These are phyloP conservation scores for Argyresthia albistria DNA, from an alignment of 2,888 invertebrate genomes.

Conservation along the genomic window DNA sequence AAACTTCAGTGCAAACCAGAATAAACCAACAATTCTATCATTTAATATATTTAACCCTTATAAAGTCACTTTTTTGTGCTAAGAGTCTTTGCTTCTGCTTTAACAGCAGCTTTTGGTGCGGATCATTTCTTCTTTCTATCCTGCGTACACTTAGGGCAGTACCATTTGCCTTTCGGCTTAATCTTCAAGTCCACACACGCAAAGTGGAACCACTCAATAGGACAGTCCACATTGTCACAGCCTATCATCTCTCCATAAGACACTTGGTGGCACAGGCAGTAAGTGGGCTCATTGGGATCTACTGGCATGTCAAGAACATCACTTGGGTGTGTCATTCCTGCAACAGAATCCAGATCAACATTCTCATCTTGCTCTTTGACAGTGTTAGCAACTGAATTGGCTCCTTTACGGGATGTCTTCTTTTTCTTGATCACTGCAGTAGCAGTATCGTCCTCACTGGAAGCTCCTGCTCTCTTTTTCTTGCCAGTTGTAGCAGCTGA, in stretches of 20 bases:
- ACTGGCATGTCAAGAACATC: slow-evolving; percentile 93
- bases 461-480: slow-evolving; percentile 68
- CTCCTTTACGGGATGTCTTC: slow-evolving; percentile 51
- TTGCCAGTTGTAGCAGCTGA: slow-evolving; percentile 49
- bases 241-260: slow-evolving; percentile 98
- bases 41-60: background rate
- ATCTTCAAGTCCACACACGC: slow-evolving; percentile 92
- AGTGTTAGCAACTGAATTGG: slow-evolving; percentile 40
- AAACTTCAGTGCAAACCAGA: background rate
- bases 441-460: slow-evolving; percentile 61
- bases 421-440: slow-evolving; percentile 57
- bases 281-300: slow-evolving; percentile 98
- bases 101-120: slow-evolving; percentile 37
- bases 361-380: slow-evolving; percentile 57
- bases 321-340: slow-evolving; percentile 84
- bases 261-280: slow-evolving; percentile 97
- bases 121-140: slow-evolving; percentile 85
- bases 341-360: slow-evolving; percentile 63
- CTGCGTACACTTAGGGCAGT: slow-evolving; percentile 92
- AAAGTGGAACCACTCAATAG: slow-evolving; percentile 97
- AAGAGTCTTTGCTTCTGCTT: slow-evolving; percentile 57
- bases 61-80: slow-evolving; percentile 37
- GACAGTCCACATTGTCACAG: slow-evolving; percentile 92
- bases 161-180: slow-evolving; percentile 97
- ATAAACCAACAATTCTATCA: background rate